phyloP scores from a whole-genome alignment of 2,797 vertebrate genomes.

The Danionella dracula region DNA sequence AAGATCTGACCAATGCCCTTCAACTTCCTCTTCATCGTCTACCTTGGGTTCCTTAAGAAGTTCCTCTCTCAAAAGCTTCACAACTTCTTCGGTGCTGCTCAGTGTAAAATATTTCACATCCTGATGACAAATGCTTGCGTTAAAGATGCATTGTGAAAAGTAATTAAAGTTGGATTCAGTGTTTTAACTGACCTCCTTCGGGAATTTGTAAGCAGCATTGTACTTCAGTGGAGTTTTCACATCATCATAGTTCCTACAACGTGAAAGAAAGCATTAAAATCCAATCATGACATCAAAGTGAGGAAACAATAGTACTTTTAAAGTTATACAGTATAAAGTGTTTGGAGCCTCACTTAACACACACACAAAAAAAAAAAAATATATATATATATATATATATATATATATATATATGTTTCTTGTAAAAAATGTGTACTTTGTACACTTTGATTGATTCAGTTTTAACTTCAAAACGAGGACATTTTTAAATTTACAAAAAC shows the following conservation, averaged over 20 bases:
- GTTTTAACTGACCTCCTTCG: constrained; percentile 71
- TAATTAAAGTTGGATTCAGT: background rate
- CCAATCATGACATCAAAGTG: background rate
- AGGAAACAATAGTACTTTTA: too few species aligned
- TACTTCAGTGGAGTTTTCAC: constrained; percentile 66
- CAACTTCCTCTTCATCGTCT: constrained; percentile 32
- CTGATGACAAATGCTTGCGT: constrained; percentile 11
- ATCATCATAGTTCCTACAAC: constrained; percentile 65
- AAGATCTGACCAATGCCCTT: constrained; percentile 45
- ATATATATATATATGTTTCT: too few species aligned
- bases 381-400: too few species aligned
- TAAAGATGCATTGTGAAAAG: background rate
- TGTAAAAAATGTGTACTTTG: too few species aligned
- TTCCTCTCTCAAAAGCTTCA: constrained; percentile 68
- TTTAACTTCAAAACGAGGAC: too few species aligned
- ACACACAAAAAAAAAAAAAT: too few species aligned
- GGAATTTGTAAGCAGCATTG: constrained; percentile 78
- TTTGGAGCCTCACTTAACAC: too few species aligned
- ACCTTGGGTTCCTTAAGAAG: constrained; percentile 53
- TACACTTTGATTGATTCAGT: too few species aligned
- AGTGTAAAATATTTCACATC: constrained; percentile 75
- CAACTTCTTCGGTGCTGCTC: constrained; percentile 70
- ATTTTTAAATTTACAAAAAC: too few species aligned
- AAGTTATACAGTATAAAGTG: too few species aligned
- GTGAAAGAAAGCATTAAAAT: constrained; percentile 5